Evolutionary conservation across 2,797 vertebrate genomes (phyloP).

Genomic region (Taeniopygia guttata): DNA sequence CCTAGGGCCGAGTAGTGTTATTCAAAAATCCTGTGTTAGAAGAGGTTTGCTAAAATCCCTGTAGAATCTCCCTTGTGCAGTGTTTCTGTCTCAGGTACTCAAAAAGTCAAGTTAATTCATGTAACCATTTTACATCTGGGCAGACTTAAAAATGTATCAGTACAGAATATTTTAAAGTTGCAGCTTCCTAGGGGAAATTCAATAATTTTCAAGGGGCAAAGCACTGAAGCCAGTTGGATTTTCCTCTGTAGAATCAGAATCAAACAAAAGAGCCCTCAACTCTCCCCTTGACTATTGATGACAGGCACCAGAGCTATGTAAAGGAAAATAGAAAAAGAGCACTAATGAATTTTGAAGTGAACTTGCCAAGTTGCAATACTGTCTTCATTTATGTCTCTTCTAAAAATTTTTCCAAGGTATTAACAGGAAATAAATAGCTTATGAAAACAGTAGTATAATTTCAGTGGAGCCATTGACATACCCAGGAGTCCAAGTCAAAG

Average conservation of each 20-base stretch:
- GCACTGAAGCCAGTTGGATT: slow-evolving; percentile 5
- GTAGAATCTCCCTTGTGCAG: slow-evolving; percentile 42
- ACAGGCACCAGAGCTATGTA: slow-evolving; percentile 7
- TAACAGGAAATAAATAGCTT: slow-evolving; percentile 60
- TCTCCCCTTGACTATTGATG: slow-evolving; percentile 2
- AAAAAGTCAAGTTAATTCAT: slow-evolving; percentile 25
- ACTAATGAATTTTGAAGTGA: slow-evolving; percentile 31
- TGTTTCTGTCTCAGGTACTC: slow-evolving; percentile 27
- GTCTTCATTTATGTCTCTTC: slow-evolving; percentile 44
- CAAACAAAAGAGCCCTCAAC: not conserved
- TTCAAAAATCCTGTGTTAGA: slow-evolving; percentile 23
- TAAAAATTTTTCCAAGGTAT: slow-evolving; percentile 52
- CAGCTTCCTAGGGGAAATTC: slow-evolving; percentile 33
- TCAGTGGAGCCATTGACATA: slow-evolving; percentile 27
- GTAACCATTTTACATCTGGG: slow-evolving; percentile 44
- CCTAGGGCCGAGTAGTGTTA: slow-evolving; percentile 37
- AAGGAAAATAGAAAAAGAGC: slow-evolving; percentile 14
- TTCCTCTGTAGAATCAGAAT: slow-evolving; percentile 18
- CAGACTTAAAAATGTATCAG: slow-evolving; percentile 49
- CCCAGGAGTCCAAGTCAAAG: slow-evolving; percentile 6
- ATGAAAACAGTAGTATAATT: slow-evolving; percentile 47
- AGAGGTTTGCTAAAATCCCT: slow-evolving; percentile 27
- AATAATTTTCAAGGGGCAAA: slow-evolving; percentile 25
- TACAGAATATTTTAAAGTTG: slow-evolving; percentile 17
- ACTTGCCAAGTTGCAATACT: slow-evolving; percentile 46